These are phyloP conservation scores for Oncorhynchus tshawytscha DNA, from an alignment of 2,113 vertebrate species.

Conservation along the genomic window DNA sequence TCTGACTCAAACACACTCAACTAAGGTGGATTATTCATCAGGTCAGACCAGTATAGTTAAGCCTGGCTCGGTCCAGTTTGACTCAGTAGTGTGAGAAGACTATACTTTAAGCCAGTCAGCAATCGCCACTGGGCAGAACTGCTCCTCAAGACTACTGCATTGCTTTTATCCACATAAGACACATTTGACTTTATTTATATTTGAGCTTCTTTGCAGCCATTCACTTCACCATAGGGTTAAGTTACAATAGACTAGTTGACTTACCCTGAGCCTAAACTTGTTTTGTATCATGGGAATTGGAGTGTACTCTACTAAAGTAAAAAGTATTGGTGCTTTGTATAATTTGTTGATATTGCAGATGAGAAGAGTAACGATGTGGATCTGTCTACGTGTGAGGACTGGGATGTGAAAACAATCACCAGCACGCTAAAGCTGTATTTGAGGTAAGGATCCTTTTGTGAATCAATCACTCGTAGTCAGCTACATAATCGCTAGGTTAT, in stretches of 20 bases:
- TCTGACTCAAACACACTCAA: conserved; percentile 26
- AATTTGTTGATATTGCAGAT: conserved; percentile 64
- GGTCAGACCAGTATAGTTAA: too few species aligned
- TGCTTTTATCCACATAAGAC: conserved; percentile 60
- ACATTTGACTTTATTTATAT: conserved; percentile 62
- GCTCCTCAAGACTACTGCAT: conserved; percentile 36
- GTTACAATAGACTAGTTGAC: not conserved
- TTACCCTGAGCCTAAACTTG: not conserved
- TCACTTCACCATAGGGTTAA: not conserved
- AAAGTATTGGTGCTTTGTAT: not conserved
- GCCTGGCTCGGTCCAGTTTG: too few species aligned
- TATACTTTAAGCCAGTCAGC: too few species aligned
- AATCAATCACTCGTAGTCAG: not conserved
- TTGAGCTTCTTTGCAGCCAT: conserved; percentile 35
- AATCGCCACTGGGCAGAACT: conserved; percentile 37
- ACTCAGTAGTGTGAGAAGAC: not conserved
- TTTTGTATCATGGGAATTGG: not conserved
- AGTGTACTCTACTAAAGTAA: not conserved
- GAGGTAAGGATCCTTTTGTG: conserved; percentile 72
- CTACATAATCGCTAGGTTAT: too few species aligned
- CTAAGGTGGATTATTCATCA: not conserved
- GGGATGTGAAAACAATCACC: conserved; percentile 96
- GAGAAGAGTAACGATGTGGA: conserved; percentile 87
- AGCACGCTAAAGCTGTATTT: conserved; percentile 93
- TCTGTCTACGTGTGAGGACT: conserved; percentile 83